phyloP scores from a whole-genome alignment of 2,797 vertebrate genomes.

The Lutjanus campechanus region DNA sequence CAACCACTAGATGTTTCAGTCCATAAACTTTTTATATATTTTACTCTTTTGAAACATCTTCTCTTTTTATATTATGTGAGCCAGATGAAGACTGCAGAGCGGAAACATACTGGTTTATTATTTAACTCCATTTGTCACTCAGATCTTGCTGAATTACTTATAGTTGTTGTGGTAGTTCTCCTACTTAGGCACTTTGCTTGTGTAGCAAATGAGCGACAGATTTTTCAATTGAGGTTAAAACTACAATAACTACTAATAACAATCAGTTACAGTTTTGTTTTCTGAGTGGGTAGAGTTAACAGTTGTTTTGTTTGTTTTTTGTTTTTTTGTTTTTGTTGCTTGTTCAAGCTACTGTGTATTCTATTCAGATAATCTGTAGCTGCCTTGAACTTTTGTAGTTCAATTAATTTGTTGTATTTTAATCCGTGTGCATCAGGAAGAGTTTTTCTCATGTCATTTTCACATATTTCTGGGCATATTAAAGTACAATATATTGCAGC shows the following conservation, averaged over 20 bases:
- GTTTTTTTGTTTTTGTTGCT: conserved; percentile 31
- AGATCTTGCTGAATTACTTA: conserved; percentile 48
- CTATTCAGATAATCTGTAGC: background rate
- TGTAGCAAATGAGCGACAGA: conserved; percentile 48
- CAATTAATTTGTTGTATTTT: conserved; percentile 15
- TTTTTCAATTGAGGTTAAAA: conserved; percentile 54
- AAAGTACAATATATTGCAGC: background rate
- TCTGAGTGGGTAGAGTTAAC: conserved; percentile 36
- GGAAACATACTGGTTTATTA: conserved; percentile 36
- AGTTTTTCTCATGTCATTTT: background rate
- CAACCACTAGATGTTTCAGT: conserved; percentile 50
- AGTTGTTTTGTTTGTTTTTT: conserved; percentile 2
- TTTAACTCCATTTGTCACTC: conserved; percentile 49
- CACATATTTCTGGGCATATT: conserved; percentile 1
- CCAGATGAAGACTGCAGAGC: conserved; percentile 32
- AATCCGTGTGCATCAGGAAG: background rate
- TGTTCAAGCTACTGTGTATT: background rate
- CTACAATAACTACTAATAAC: conserved; percentile 41
- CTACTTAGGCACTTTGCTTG: conserved; percentile 33
- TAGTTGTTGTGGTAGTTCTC: conserved; percentile 24
- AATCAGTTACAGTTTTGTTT: conserved; percentile 55
- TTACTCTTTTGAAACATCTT: conserved; percentile 54
- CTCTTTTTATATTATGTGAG: conserved; percentile 22
- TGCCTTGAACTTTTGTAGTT: conserved; percentile 21
- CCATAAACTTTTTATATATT: conserved; percentile 62